These are phyloP conservation scores for Pollenia griseotomentosa DNA, from an alignment of 2,888 invertebrate species.

Conservation along the genomic window DNA sequence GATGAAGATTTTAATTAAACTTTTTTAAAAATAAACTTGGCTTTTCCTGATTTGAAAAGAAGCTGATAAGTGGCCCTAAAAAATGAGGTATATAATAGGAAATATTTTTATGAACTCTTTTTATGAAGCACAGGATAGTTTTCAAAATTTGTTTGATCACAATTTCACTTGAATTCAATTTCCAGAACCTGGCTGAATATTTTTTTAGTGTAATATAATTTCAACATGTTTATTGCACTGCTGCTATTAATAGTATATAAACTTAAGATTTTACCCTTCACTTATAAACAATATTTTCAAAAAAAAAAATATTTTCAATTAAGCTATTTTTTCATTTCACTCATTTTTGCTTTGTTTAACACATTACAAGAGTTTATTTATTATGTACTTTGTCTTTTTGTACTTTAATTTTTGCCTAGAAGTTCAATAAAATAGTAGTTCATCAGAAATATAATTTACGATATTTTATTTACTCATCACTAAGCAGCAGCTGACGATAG, in stretches of 20 bases:
- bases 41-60: no score
- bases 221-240: background rate
- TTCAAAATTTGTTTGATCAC: background rate
- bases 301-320: conserved; percentile 82
- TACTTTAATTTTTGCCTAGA: conserved; percentile 30
- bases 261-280: conserved; percentile 43
- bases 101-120: no score
- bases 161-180: no score
- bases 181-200: background rate
- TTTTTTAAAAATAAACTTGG: no score
- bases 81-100: no score
- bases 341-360: conserved; percentile 72
- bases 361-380: conserved; percentile 45
- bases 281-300: conserved; percentile 76
- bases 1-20: no score
- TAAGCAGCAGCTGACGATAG: conserved; percentile 13
- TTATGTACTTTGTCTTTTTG: conserved; percentile 21
- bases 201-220: conserved; percentile 10
- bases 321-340: conserved; percentile 82
- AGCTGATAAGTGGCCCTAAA: no score
- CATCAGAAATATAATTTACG: conserved; percentile 41
- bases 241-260: background rate
- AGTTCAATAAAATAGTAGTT: conserved; percentile 46
- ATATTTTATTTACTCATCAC: conserved; percentile 20
- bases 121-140: no score